phyloP scores from a whole-genome alignment of 2,888 invertebrate species.

The Cryptosula pallasiana region DNA sequence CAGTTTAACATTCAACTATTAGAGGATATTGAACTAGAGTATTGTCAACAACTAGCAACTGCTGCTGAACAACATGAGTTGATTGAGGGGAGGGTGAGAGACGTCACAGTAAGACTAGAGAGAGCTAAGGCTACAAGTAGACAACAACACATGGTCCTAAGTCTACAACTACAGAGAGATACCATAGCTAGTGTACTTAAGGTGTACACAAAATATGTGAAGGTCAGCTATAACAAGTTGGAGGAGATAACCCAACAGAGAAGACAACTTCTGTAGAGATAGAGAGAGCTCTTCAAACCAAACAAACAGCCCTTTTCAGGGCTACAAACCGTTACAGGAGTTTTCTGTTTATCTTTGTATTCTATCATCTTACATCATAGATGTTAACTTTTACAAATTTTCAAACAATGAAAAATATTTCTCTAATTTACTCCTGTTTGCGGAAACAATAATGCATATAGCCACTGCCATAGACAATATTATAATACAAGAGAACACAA shows the following conservation, averaged over 20 bases:
- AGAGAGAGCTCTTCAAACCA: too few species aligned
- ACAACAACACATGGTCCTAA: background rate
- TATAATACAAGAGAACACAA: background rate
- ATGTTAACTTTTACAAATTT: background rate
- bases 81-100: background rate
- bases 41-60: background rate
- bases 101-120: background rate
- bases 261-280: too few species aligned
- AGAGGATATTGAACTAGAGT: background rate
- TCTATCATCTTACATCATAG: background rate
- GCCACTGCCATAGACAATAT: background rate
- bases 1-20: background rate
- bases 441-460: background rate
- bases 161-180: background rate
- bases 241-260: too few species aligned
- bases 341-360: background rate
- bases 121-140: background rate
- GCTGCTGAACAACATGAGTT: background rate
- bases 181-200: background rate
- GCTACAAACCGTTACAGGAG: background rate
- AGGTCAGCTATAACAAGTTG: background rate
- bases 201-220: background rate
- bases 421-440: background rate
- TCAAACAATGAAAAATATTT: background rate
- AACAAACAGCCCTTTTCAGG: background rate